Evolutionary conservation across 2,888 invertebrate species (phyloP).

Genomic region (Caenorhabditis doughertyi): DNA sequence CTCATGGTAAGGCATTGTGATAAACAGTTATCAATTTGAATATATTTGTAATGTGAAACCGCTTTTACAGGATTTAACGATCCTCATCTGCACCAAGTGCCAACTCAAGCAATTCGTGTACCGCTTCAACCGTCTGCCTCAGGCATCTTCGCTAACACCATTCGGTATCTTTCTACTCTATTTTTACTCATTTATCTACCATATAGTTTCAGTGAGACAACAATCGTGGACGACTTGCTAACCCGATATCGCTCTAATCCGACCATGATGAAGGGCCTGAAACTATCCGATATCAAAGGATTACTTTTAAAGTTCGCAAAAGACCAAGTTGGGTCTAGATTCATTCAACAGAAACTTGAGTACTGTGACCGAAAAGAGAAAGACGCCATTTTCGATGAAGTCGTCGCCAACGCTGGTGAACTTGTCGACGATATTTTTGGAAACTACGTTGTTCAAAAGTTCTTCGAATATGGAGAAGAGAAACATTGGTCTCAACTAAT

Average conservation of each 20-base stretch:
- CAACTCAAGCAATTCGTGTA: not conserved
- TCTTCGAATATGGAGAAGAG: slow-evolving; percentile 97
- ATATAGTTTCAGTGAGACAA: slow-evolving; percentile 29
- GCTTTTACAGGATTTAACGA: slow-evolving; percentile 21
- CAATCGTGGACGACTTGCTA: slow-evolving; percentile 36
- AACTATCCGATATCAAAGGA: slow-evolving; percentile 93
- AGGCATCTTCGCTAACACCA: not conserved
- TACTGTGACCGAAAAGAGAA: slow-evolving; percentile 96
- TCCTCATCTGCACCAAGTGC: slow-evolving; percentile 36
- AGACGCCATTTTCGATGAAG: slow-evolving; percentile 98
- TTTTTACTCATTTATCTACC: too few relatives aligned
- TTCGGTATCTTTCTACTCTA: too few relatives aligned
- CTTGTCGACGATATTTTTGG: slow-evolving; percentile 99
- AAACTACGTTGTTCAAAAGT: slow-evolving; percentile 95
- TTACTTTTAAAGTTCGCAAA: slow-evolving; percentile 99
- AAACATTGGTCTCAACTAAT: slow-evolving; percentile 94
- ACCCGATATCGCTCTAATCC: slow-evolving; percentile 54
- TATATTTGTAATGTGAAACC: too few relatives aligned
- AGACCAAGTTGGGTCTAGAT: slow-evolving; percentile 98
- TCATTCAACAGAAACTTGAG: slow-evolving; percentile 99
- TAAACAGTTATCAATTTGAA: too few relatives aligned
- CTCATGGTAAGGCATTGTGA: not conserved
- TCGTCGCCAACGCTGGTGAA: slow-evolving; percentile 93
- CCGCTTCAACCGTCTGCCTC: slow-evolving; percentile 33
- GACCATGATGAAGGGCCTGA: slow-evolving; percentile 44